phyloP scores from a whole-genome alignment of 2,888 invertebrate genomes.

The Tiliacea citrago region DNA sequence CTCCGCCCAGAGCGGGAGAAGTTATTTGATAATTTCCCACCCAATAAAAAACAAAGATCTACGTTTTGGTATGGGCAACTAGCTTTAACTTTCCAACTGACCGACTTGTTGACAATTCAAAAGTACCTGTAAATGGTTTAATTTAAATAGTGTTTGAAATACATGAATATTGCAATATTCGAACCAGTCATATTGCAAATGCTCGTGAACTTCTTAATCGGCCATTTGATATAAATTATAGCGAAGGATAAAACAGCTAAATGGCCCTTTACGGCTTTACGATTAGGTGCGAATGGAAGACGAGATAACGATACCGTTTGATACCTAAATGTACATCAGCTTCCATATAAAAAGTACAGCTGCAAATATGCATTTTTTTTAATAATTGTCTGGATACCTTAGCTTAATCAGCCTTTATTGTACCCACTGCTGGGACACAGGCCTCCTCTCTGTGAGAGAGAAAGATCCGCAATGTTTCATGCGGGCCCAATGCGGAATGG shows the following conservation, averaged over 20 bases:
- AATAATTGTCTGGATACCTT: not conserved
- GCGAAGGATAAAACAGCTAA: slow-evolving; percentile 41
- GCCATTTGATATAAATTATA: slow-evolving; percentile 36
- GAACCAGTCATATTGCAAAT: slow-evolving; percentile 19
- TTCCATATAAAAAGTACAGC: not conserved
- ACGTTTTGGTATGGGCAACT: too few relatives aligned
- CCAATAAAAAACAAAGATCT: too few relatives aligned
- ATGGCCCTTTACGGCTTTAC: slow-evolving; percentile 34
- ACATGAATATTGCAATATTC: slow-evolving; percentile 8
- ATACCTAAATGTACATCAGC: not conserved
- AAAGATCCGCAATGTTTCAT: too few relatives aligned
- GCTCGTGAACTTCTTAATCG: slow-evolving; percentile 15
- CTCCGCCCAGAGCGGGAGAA: too few relatives aligned
- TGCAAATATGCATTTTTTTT: not conserved
- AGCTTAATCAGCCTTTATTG: too few relatives aligned
- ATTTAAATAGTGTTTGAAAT: not conserved
- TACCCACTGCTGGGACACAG: too few relatives aligned
- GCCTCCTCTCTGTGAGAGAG: too few relatives aligned
- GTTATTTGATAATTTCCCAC: too few relatives aligned
- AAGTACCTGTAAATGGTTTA: not conserved
- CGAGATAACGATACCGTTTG: slow-evolving; percentile 1
- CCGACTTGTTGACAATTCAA: not conserved
- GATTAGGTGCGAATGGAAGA: slow-evolving; percentile 48
- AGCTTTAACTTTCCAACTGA: not conserved
- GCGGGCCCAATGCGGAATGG: too few relatives aligned